A percentile compares a stretch with the other conserved stretches of the same genome.
phyloP scores from a whole-genome alignment of 2,797 vertebrate genomes.

The Eleutherodactylus coqui region DNA sequence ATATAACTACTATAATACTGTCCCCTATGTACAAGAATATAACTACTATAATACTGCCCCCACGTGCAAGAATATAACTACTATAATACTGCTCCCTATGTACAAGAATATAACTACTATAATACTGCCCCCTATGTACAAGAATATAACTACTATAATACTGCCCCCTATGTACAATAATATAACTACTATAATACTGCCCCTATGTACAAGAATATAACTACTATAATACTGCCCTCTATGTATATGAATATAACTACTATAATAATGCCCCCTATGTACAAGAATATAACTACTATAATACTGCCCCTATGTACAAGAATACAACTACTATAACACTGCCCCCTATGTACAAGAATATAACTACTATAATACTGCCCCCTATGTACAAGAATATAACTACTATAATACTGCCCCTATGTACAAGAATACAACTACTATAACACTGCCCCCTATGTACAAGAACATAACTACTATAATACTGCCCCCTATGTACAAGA shows the following conservation, averaged over 20 bases:
- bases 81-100: background rate
- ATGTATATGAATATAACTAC: conserved; percentile 21
- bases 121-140: conserved; percentile 8
- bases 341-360: background rate
- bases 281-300: conserved; percentile 14
- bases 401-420: conserved; percentile 9
- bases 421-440: conserved; percentile 1
- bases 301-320: background rate
- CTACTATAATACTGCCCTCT: background rate
- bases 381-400: conserved; percentile 15
- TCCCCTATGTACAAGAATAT: background rate
- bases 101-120: conserved; percentile 11
- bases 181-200: conserved; percentile 6
- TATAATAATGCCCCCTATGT: background rate
- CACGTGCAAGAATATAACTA: conserved; percentile 11
- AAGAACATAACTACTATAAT: conserved; percentile 6
- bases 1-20: background rate
- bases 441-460: background rate
- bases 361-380: conserved; percentile 6
- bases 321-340: conserved; percentile 9
- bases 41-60: conserved; percentile 6
- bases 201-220: conserved; percentile 1
- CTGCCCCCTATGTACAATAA: background rate
- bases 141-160: conserved; percentile 8
- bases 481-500: background rate